Evolutionary conservation across 2,797 vertebrate genomes (phyloP), one percentile per base, ranked within the genome.

Genomic region (Spondyliosoma cantharus): DNA sequence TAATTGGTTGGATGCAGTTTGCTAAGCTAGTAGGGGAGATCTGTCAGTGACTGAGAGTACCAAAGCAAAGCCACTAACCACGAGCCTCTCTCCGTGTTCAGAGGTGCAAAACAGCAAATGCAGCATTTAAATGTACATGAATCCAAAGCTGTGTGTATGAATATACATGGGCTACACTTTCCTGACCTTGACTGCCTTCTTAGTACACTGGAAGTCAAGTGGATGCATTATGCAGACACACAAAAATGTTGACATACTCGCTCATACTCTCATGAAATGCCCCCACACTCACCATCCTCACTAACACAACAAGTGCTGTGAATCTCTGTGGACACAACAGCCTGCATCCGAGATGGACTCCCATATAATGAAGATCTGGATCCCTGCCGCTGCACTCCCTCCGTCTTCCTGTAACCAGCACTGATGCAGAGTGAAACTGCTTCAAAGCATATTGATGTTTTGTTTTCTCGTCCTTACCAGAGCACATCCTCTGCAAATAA

Each of bases 401-500:
- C 62, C 32, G 12, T 75, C 67, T 67, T 63, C 60, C 56, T 45
- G 73, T 79, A 86, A 76, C 61, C 58, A 67, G 71, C 71, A 49
- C 76, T 70, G 84, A 90, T 70, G 70, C 74, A 74, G 50, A 78
- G 60, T 27, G 53, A 77, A 71, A 68, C 49, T 15, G 37, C 76
- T 74, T 76, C 24, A 76, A 72, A 77, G 68, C 22, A 56, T 77
- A 88, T 81, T 76, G 87, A 93, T 84, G 86, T 84, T 75, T 78
- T 86, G 58, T 76, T 86, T 37, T 87, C 73, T 58, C 37, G 64
- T 64, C 68, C 71, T 53, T 54, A 59, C 50, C 64, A 13, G 54
- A 82, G 83, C 83, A 27, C 46, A 57, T 83, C 87, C 73, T 73
- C 79, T 46, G 69, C 82, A 87, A 90, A 90, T 80, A 84, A 87